Conservation (phyloP, 2,797 vertebrate species). For the Trachurus trachurus region DNA sequence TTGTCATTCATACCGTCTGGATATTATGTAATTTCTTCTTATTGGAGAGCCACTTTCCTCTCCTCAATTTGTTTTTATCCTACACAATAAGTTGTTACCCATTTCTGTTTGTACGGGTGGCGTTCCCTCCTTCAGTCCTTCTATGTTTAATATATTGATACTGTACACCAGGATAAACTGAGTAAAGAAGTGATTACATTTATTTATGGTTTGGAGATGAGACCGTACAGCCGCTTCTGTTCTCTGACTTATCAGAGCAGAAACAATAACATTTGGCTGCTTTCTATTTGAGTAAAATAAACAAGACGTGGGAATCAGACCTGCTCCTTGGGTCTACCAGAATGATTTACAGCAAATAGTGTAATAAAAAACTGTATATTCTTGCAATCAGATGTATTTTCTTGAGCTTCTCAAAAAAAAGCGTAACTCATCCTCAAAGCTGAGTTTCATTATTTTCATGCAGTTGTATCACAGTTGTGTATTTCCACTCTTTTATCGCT, state of each 20-base stretch:
- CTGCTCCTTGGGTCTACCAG: conserved; percentile 5
- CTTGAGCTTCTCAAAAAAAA: conserved; percentile 27
- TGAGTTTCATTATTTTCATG: conserved; percentile 12
- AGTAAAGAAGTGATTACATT: background rate
- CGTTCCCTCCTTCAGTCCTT: background rate
- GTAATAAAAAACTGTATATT: conserved; percentile 15
- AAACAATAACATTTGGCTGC: background rate
- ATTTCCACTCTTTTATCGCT: conserved; percentile 23
- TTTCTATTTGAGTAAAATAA: conserved; percentile 28
- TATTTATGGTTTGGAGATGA: background rate
- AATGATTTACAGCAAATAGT: conserved; percentile 20
- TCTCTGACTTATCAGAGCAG: background rate
- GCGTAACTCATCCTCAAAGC: conserved; percentile 35
- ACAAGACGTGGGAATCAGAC: conserved; percentile 20
- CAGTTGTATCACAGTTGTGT: conserved; percentile 15
- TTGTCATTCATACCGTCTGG: conserved; percentile 16
- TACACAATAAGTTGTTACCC: background rate
- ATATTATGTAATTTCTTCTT: conserved; percentile 31
- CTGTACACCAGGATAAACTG: background rate
- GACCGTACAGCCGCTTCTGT: conserved; percentile 13
- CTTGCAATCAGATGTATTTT: conserved; percentile 26
- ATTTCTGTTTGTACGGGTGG: background rate
- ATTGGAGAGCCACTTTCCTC: background rate
- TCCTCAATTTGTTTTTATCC: background rate
- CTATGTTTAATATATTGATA: background rate